A percentile compares a stretch with the other conserved stretches of the same genome.
These are phyloP conservation scores for Calameuta filiformis DNA, from an alignment of 2,888 invertebrate species.

Conservation along the genomic window DNA sequence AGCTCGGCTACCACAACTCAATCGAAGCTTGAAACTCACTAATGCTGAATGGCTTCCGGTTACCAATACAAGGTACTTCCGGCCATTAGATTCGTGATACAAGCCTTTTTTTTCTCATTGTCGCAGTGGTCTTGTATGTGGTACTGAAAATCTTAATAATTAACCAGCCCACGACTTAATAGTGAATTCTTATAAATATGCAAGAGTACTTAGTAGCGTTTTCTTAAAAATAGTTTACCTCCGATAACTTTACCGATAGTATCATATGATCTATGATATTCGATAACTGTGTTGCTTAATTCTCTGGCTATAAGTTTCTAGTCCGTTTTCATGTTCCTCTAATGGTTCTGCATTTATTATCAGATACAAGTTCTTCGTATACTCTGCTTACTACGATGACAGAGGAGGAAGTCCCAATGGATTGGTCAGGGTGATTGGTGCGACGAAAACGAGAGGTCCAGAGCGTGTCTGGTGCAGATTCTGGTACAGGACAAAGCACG, in stretches of 20 bases:
- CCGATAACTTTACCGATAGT: neutral
- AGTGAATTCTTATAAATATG: neutral
- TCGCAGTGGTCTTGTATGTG: neutral
- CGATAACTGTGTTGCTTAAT: too few relatives aligned
- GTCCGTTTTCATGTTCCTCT: neutral
- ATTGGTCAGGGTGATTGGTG: slow-evolving; percentile 84
- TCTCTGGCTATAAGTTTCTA: neutral
- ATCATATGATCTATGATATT: too few relatives aligned
- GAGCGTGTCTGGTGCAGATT: slow-evolving; percentile 85
- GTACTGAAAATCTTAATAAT: neutral
- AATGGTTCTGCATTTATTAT: neutral
- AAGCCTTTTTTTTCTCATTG: neutral
- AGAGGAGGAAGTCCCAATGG: slow-evolving; percentile 66
- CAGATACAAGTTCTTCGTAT: slow-evolving; percentile 91
- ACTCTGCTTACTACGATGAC: slow-evolving; percentile 89
- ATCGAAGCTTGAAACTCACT: slow-evolving; percentile 75
- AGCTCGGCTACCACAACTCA: slow-evolving; percentile 70
- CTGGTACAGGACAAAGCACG: slow-evolving; percentile 73
- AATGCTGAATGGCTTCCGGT: slow-evolving; percentile 86
- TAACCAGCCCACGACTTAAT: neutral
- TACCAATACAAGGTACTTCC: slow-evolving; percentile 75
- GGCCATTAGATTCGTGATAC: neutral
- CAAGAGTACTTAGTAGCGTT: neutral
- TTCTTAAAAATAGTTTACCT: neutral
- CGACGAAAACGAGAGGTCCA: slow-evolving; percentile 87